A percentile compares a stretch with the other conserved stretches of the same genome.
Evolutionary conservation across 2,797 vertebrate species (phyloP).

Genomic region (Tragopan temminckii): DNA sequence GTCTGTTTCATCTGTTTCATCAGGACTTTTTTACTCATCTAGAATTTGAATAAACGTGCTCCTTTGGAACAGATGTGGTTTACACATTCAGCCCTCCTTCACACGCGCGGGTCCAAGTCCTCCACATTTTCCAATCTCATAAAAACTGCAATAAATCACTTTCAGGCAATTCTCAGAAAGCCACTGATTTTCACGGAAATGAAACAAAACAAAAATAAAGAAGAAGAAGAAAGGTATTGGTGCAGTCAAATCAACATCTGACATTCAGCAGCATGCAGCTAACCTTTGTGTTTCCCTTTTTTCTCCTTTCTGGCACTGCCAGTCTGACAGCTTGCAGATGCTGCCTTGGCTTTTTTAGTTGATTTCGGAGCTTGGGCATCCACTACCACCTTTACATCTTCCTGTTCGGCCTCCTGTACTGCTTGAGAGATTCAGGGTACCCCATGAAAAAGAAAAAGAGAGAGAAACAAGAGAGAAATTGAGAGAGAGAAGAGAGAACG

Average conservation of each 20-base stretch:
- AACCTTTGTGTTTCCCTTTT: slow-evolving; percentile 97
- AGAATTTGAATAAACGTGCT: neutral
- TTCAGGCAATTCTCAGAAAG: neutral
- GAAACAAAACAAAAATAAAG: neutral
- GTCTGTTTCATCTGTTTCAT: neutral
- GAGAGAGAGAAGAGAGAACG: slow-evolving; percentile 1
- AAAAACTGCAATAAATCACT: neutral
- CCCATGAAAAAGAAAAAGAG: slow-evolving; percentile 47
- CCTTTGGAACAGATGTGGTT: neutral
- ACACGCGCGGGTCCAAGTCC: neutral
- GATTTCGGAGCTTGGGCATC: slow-evolving; percentile 90
- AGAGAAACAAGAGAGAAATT: slow-evolving; percentile 26
- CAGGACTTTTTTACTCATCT: neutral
- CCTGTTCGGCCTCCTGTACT: slow-evolving; percentile 96
- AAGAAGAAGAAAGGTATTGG: neutral
- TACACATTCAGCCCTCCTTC: neutral
- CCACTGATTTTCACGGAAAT: neutral
- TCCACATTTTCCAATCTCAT: neutral
- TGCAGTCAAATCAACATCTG: slow-evolving; percentile 15
- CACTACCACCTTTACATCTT: slow-evolving; percentile 88
- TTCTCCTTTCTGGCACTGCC: slow-evolving; percentile 94
- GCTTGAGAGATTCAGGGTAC: slow-evolving; percentile 67
- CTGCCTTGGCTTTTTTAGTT: slow-evolving; percentile 92
- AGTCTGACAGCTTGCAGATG: slow-evolving; percentile 89
- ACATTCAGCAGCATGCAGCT: slow-evolving; percentile 79